Base-by-base conservation (phyloP, 2,113 vertebrate genomes). In the Gnathonemus echidnorhynchus region DNA sequence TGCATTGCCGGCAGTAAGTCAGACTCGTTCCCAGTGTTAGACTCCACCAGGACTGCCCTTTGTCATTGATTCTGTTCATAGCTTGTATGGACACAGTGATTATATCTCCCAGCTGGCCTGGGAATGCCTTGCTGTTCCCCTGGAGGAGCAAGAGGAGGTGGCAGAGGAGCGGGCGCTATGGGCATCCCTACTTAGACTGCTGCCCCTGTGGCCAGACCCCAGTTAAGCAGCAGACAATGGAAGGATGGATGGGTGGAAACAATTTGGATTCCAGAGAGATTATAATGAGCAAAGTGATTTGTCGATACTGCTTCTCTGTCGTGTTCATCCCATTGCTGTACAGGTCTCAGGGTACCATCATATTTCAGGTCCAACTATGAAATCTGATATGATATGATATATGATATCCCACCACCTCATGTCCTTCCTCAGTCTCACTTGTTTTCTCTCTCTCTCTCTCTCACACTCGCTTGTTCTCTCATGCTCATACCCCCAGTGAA, bases 401-500 rank as follows among this genome's bases (percentile, higher is more conserved):
- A 42, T 42, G 39, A 42, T 17, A 42, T 80, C 74, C 74, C 35
- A 42, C 17, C 3, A 80, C 13, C 5, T 17, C 74, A 39, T 17
- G 15, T 80, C 35, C 45, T 49, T 84, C 42, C 7, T 39, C 48
- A 50, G 10, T 87, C 27, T 42, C 27, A 42, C 62, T 13, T 24
- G 49, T 13, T 70, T 13, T 66, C 58, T 39, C 27, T 74, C n/a
- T 5, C 24, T 13, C 19, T 17, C 83, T 66, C 70, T 39, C 27
- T 74, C 74, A 8, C 15, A 50, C 45, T 5, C 1, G 2, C 49
- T 31, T 6, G 7, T 35, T 46, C 7, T 31, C 17, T 31, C 66
- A 87, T 88, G 46, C 42, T 91, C 94, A 96, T 93, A 99, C 98
- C 97, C 95, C 96, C 95, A 92, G 98, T 97, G 92, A 99, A 99